A percentile compares a stretch with the other conserved stretches of the same genome.
Conservation (phyloP, 2,888 invertebrate genomes). For the Rotaria magnacalcarata region DNA sequence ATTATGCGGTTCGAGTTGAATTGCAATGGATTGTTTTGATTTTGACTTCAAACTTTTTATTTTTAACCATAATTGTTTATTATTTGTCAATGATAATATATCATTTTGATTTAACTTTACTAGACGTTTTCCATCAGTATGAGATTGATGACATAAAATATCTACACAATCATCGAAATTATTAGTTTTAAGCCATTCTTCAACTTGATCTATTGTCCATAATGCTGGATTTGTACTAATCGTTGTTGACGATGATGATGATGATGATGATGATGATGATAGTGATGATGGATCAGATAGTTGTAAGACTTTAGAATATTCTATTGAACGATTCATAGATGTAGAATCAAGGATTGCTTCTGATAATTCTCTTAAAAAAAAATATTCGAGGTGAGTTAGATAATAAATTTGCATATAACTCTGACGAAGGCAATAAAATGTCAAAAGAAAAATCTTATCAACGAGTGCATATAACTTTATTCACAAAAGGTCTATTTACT, state of each 20-base stretch:
- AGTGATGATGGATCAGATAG: not conserved
- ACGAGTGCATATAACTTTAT: not conserved
- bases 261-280: not conserved
- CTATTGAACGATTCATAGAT: not conserved
- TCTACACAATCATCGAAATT: not conserved
- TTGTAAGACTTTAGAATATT: not conserved
- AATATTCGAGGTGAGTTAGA: not conserved
- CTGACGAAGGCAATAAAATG: not conserved
- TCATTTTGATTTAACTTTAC: not conserved
- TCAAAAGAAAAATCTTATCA: too few relatives aligned
- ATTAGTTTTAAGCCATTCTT: not conserved
- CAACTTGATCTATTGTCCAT: constrained; percentile 13
- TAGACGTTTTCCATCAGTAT: not conserved
- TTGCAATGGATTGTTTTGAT: not conserved
- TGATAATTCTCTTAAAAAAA: not conserved
- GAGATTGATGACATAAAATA: not conserved
- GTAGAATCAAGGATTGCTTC: not conserved
- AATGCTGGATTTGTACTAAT: not conserved
- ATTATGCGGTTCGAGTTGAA: not conserved
- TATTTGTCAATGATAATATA: not conserved
- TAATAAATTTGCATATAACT: not conserved
- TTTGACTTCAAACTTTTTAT: not conserved
- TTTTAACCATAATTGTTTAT: not conserved
- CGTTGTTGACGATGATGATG: too few relatives aligned
- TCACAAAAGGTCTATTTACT: not conserved